These are phyloP conservation scores for Neoascia interrupta DNA, from an alignment of 2,888 invertebrate genomes.

Conservation along the genomic window DNA sequence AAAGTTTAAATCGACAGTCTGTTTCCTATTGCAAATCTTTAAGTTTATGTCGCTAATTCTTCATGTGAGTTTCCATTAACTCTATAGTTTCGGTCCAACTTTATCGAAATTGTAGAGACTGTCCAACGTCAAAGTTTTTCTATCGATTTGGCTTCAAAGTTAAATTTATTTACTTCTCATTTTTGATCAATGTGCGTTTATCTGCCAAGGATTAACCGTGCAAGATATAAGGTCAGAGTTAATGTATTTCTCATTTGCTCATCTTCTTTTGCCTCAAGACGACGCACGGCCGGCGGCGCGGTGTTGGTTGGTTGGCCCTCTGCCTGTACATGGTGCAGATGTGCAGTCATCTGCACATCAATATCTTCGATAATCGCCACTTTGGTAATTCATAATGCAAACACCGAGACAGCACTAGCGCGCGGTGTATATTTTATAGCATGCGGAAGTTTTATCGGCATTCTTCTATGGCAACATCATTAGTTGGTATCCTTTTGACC, in stretches of 20 bases:
- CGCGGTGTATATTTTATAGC: constrained; percentile 29
- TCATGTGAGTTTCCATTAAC: constrained; percentile 56
- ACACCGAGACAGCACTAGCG: constrained; percentile 34
- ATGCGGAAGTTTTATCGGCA: constrained; percentile 69
- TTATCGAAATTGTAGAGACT: no score
- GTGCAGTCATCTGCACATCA: constrained; percentile 64
- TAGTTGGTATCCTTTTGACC: constrained; percentile 67
- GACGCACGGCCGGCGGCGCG: neutral
- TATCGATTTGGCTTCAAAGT: constrained; percentile 39
- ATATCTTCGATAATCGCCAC: constrained; percentile 69
- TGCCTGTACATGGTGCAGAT: constrained; percentile 7
- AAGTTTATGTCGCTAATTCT: constrained; percentile 56
- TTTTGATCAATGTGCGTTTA: constrained; percentile 51
- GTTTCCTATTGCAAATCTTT: no score
- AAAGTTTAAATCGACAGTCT: no score
- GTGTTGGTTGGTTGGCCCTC: constrained; percentile 38
- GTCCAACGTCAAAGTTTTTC: constrained; percentile 36
- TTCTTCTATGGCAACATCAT: constrained; percentile 67
- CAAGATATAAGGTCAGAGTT: constrained; percentile 66
- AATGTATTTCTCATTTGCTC: constrained; percentile 67
- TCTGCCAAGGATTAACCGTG: constrained; percentile 63
- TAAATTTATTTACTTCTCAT: no score
- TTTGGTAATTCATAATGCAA: constrained; percentile 68
- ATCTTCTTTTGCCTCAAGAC: constrained; percentile 45
- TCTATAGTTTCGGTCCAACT: no score